Evolutionary conservation across 2,888 invertebrate genomes (phyloP), one percentile per base, ranked within the genome.

Genomic region (Cabera pusaria): DNA sequence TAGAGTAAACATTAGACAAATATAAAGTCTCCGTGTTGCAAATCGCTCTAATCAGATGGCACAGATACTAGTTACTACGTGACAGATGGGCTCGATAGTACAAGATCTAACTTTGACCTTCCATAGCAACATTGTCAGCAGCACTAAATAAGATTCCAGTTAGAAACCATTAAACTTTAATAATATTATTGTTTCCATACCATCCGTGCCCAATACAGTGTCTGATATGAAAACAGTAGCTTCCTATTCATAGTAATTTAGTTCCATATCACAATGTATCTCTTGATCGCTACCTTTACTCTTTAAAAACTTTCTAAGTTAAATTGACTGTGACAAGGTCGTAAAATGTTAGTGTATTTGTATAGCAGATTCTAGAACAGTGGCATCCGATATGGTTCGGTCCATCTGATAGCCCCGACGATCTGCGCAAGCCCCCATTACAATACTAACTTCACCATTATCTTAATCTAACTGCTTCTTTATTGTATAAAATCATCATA

Each of bases 401-500:
- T 59, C 60, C 65, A 80, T 78, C 79, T 58, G 80, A 80, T 80
- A 80, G 76, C 74, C 72, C 26, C 69, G 44, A 40, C 40, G 52
- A 54, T 56, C 60, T 58, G 61, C 70, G 62, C 62, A 59, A 61
- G 64, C 69, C 60, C 29, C 58, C 60, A 59, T 58, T 65, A 52
- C 46, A 49, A 52, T 59, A 64, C 60, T 52, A 59, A 61, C 64
- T 59, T 41, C 36, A 59, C 55, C 59, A 56, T 66, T 71, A 75
- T 73, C 72, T 66, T 49, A 60, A 68, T 66, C 66, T 66, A 53
- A 59, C 61, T 59, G 67, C 62, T 73, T 72, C 76, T 79, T 74
- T 77, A 75, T 70, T 75, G 74, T 74, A 71, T 70, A 66, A 66
- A 72, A 75, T 76, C 75, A 65, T 64, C 71, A 67, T 72, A 73